Evolutionary conservation across 2,113 vertebrate genomes (phyloP).

Genomic region (Embiotoca jacksoni): DNA sequence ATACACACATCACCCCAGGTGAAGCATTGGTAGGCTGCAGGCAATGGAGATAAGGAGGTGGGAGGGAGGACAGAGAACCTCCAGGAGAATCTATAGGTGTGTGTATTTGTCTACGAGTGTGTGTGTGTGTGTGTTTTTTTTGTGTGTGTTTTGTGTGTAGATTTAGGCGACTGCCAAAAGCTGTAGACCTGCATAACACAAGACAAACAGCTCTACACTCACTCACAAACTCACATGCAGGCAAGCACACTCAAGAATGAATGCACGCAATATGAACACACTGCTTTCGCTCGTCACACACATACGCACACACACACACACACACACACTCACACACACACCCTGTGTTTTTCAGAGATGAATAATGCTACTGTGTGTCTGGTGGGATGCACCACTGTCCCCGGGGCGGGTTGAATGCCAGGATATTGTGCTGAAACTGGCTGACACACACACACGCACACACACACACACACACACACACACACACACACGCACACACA

Average conservation of each 20-base stretch:
- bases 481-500: conserved; percentile 6
- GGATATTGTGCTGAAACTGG: conserved; percentile 72
- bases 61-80: conserved; percentile 59
- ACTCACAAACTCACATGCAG: conserved; percentile 12
- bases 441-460: conserved; percentile 52
- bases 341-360: conserved; percentile 68
- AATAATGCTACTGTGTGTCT: conserved; percentile 81
- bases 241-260: conserved; percentile 1
- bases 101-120: conserved; percentile 1
- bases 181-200: conserved; percentile 38
- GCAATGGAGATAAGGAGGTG: conserved; percentile 50
- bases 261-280: conserved; percentile 26
- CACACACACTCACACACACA: conserved; percentile 34
- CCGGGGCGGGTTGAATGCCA: conserved; percentile 72
- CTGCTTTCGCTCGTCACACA: conserved; percentile 11
- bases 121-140: conserved; percentile 5
- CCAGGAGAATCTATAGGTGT: conserved; percentile 50
- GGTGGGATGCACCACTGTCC: conserved; percentile 77
- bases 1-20: conserved; percentile 27
- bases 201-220: conserved; percentile 34
- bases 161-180: conserved; percentile 44
- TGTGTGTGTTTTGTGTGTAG: conserved; percentile 35
- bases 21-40: conserved; percentile 61
- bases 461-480: conserved; percentile 26
- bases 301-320: not conserved